Base-by-base conservation (phyloP, 2,113 vertebrate genomes). In the Peromyscus maniculatus region DNA sequence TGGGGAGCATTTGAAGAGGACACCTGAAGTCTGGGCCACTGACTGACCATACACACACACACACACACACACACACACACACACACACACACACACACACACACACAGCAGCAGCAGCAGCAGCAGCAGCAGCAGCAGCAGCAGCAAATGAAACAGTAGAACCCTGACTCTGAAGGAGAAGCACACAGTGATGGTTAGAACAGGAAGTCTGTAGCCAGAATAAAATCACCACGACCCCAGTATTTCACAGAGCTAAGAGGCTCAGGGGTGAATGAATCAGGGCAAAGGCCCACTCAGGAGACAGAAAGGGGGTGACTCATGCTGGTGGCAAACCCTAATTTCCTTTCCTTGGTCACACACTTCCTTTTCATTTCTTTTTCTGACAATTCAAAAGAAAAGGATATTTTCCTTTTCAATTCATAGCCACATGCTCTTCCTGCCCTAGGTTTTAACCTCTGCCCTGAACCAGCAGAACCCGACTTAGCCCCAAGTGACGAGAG, bases 281-380 rank as follows among this genome's bases (percentile, higher is more conserved):
- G 92, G 89, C 74, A 87, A 91, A 77, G 86, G 71, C 87, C 93
- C 91, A 91, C 92, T 80, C 49, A 57, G 91, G 93, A 96, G 92
- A 66, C 94, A 96, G 82, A 96, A 77, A 83, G 9, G 86, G 94
- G 97, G 96, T 97, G 97, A 97, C 94, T 95, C 96, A 96, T 33
- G 0, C 26, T 66, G 62, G 59, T 78, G 0, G 7, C 89, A 97
- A 98, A 97, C 97, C 96, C 96, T 96, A 93, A 97, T 97, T 98
- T 98, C 97, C 98, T 98, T 88, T 96, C 83, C 79, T 97, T 86
- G 97, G 97, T 96, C 97, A 97, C 97, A 98, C 74, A 93, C 96
- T 98, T 98, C 97, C 97, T 97, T 95, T 93, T 95, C 87, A 97
- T 97, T 97, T 94, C 88, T 98, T 98, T 98, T 98, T 98, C 95